Percentiles rank a stretch among this genome's conserved stretches.
Evolutionary conservation across 2,797 vertebrate genomes (phyloP).

Genomic region (Stomatorhinus walkeri): DNA sequence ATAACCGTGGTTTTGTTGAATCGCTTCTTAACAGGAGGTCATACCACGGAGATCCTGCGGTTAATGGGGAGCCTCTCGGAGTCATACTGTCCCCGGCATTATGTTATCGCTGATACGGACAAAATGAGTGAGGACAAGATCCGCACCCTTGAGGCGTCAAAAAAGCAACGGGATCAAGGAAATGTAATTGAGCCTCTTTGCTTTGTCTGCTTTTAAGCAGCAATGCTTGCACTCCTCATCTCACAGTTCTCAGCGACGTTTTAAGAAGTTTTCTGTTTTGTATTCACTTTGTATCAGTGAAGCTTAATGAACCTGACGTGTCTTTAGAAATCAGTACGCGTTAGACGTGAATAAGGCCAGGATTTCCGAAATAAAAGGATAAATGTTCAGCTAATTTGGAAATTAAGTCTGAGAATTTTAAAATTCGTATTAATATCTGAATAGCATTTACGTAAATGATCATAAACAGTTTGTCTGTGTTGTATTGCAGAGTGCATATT

Average conservation of each 20-base stretch:
- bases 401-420: background rate
- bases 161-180: conserved; percentile 27
- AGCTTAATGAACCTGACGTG: background rate
- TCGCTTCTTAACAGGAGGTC: conserved; percentile 67
- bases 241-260: background rate
- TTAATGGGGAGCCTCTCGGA: conserved; percentile 67
- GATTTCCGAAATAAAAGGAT: background rate
- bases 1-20: background rate
- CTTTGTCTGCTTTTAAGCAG: background rate
- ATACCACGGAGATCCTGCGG: conserved; percentile 85
- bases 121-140: conserved; percentile 86
- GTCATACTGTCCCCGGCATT: conserved; percentile 75
- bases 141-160: conserved; percentile 61
- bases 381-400: background rate
- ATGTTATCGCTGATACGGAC: conserved; percentile 82
- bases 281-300: background rate
- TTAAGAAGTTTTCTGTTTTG: background rate
- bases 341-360: background rate
- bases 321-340: background rate
- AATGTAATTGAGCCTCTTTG: conserved; percentile 52
- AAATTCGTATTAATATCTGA: background rate
- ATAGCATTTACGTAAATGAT: background rate
- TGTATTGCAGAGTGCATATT: background rate
- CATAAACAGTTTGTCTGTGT: background rate
- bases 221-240: background rate